Evolutionary conservation across 2,797 vertebrate genomes (phyloP).

Genomic region (Chromobotia macracanthus): DNA sequence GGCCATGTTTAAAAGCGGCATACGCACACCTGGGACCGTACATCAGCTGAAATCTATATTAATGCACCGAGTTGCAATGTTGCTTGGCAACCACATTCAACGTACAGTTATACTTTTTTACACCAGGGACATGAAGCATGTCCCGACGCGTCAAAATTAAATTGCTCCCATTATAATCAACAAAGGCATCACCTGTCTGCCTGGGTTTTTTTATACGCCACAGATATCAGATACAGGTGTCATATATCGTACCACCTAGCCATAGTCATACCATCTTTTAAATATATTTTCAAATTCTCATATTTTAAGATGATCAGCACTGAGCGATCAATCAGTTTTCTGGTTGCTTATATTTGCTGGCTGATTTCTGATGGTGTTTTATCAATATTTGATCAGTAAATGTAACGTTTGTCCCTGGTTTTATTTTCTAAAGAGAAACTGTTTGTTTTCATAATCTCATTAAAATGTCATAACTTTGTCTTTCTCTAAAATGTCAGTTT

Average conservation of each 20-base stretch:
- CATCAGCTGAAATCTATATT: background rate
- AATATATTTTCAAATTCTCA: too few species aligned
- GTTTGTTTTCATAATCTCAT: background rate
- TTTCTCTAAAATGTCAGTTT: background rate
- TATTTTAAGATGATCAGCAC: too few species aligned
- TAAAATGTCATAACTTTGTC: background rate
- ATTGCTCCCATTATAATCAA: background rate
- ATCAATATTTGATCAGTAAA: background rate
- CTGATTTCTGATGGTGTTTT: background rate
- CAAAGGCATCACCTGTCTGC: background rate
- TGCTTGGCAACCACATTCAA: constrained; percentile 4
- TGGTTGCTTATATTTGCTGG: background rate
- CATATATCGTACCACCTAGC: background rate
- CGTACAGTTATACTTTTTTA: background rate
- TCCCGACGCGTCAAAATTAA: constrained; percentile 1
- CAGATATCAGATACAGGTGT: background rate
- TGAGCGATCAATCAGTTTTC: too few species aligned
- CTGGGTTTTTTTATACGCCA: background rate
- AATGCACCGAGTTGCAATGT: background rate
- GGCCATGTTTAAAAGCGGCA: background rate
- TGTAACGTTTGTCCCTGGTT: background rate
- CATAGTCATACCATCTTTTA: background rate
- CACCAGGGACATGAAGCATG: background rate
- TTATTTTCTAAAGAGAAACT: background rate
- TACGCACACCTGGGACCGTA: background rate